Base-by-base conservation (phyloP, 2,113 vertebrate species). In the Meriones unguiculatus region DNA sequence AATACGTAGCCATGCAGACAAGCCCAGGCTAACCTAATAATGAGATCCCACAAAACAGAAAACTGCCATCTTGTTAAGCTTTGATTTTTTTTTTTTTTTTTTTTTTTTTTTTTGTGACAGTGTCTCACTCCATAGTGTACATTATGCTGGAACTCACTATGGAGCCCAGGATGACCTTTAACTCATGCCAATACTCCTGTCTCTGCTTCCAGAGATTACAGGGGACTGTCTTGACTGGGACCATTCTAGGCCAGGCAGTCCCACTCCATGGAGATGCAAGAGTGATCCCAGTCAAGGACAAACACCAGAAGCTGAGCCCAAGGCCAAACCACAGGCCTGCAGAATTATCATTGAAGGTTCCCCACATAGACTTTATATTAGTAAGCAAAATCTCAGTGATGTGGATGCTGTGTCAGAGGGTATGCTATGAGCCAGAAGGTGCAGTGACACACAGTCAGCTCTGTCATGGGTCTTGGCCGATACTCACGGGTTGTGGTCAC, bases 401-500 rank as follows among this genome's bases (percentile, higher is more conserved):
- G 13, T 10, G 65, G 62, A 32, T 77, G 52, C 1, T 28, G 18
- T 17, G 0, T 11, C 32, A 77, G 70, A 94, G 35, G 46, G 9
- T 4, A 15, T 28, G 28, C 13, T 32, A 13, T 69, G 13, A 38
- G 32, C 65, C 13, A 92, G 62, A 93, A 65, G 59, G 54, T 8
- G 0, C 9, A 77, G 7, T 8, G 46, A 65, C 35, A 69, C 24
- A 64, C 28, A 13, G 0, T 78, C 3, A 32, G 52, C 28, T 54
- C n/a, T 35, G 5, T 50, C n/a, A n/a, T 0, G 9, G 2, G 17
- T 38, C 65, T 17, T 28, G 10, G 64, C 8, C 3, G 70, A 25
- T 96, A 98, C 99, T 99, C 98, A 99, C 99, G 99, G 97, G 99
- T 99, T 85, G 99, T 98, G 38, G 99, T 98, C 65, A 99, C 99